Percentiles rank a stretch among this genome's conserved stretches.
Conservation (phyloP, 1,140 invertebrate species). For the Zaprionus africanus region DNA sequence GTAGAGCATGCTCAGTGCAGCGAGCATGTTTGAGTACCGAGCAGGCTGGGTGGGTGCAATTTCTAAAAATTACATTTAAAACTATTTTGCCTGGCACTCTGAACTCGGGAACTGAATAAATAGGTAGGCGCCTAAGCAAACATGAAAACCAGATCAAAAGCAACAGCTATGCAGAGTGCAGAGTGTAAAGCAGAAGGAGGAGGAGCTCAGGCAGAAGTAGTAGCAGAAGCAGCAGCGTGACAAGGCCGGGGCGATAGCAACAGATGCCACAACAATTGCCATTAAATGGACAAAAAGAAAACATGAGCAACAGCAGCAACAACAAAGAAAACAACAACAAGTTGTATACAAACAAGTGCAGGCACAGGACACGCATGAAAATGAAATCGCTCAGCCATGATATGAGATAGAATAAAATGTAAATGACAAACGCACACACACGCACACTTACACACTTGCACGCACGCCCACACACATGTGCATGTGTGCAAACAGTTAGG, state of each 20-base stretch:
- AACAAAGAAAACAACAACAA: slow-evolving; percentile 49
- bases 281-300: slow-evolving; percentile 52
- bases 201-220: neutral
- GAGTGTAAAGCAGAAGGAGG: neutral
- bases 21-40: slow-evolving; percentile 61
- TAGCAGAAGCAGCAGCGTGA: slow-evolving; percentile 5
- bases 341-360: slow-evolving; percentile 58
- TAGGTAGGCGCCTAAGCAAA: slow-evolving; percentile 48
- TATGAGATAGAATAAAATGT: slow-evolving; percentile 65
- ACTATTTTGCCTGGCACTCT: slow-evolving; percentile 64
- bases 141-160: slow-evolving; percentile 66
- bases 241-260: slow-evolving; percentile 42
- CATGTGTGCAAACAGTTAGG: slow-evolving; percentile 14
- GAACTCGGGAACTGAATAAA: slow-evolving; percentile 45
- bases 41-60: slow-evolving; percentile 51
- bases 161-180: slow-evolving; percentile 8
- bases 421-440: slow-evolving; percentile 34
- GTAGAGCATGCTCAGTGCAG: slow-evolving; percentile 43
- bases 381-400: slow-evolving; percentile 57
- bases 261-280: slow-evolving; percentile 71
- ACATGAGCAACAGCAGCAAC: slow-evolving; percentile 10
- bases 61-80: slow-evolving; percentile 76
- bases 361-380: slow-evolving; percentile 55
- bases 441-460: neutral
- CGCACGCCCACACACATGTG: neutral